Base-by-base conservation (phyloP, 2,113 vertebrate genomes). In the Bufo bufo region DNA sequence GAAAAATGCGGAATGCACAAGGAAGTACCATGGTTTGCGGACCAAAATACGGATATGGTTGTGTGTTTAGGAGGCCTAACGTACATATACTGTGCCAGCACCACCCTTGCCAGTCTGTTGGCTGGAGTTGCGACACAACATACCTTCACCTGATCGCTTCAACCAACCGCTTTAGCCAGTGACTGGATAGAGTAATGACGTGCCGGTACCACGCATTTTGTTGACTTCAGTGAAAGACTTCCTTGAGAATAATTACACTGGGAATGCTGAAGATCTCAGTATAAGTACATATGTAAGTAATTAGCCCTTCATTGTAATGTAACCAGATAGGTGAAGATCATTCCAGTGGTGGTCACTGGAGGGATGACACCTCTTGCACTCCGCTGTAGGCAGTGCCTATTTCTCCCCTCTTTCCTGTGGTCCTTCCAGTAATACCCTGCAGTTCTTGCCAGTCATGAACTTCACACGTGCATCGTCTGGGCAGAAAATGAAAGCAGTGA, bases 401-500 rank as follows among this genome's bases (percentile, higher is more conserved):
- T 13, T 13, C 47, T 85, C 69, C 10, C 4, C 43, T 85, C 45
- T 85, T 77, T 47, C 84, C 71, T 50, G 16, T 47, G 56, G 9
- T 4, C 47, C 14, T 82, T 82, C 59, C 86, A 59, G 78, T 82
- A 72, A 72, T 69, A 82, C 72, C 54, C 72, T 71, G 77, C 54
- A 74, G 50, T 75, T 56, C 14, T 49, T 81, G 54, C 33, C 78
- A 56, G 78, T 17, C 52, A 20, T 71, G 65, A 52, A 49, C 52
- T 58, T 43, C 71, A 20, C 50, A 63, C 14, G 19, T 82, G 43
- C 65, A 47, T 82, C 82, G 86, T 87, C 52, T 50, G 82, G 11
- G 9, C 50, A 72, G 75, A 23, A 81, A 82, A 87, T 87, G 72
- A 54, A 74, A 74, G 65, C 86, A 74, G 17, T 59, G 69, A 87